These are phyloP conservation scores for Marmota monax DNA, from an alignment of 2,113 vertebrate species.

Conservation along the genomic window DNA sequence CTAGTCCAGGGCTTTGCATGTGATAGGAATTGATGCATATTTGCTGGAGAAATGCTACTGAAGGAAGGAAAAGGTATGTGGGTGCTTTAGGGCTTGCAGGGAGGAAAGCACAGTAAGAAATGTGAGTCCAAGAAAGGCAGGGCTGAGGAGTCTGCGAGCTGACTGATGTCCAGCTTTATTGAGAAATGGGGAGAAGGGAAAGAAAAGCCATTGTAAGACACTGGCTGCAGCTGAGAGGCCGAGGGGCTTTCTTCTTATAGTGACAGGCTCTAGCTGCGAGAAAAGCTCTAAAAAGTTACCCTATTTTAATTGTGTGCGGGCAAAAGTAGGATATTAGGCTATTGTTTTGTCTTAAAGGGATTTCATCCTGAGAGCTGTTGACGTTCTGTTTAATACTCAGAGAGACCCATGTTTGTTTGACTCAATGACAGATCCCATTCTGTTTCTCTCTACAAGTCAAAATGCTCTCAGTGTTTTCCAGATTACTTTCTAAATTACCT, in stretches of 20 bases:
- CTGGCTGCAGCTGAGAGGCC: constrained; percentile 33
- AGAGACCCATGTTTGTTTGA: constrained; percentile 58
- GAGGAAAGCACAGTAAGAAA: background rate
- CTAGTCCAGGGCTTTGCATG: background rate
- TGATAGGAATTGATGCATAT: rapidly evolving
- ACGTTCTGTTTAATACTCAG: background rate
- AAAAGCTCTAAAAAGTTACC: background rate
- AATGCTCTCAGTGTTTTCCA: constrained; percentile 47
- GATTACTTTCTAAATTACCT: constrained; percentile 47
- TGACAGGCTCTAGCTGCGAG: constrained; percentile 61
- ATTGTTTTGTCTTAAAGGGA: background rate
- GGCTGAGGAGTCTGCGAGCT: constrained; percentile 21
- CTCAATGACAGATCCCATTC: background rate
- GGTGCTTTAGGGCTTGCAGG: background rate
- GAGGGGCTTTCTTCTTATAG: constrained; percentile 58
- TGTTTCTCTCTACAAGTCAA: background rate
- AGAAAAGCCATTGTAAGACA: background rate
- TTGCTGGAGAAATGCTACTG: background rate
- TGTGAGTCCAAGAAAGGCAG: background rate
- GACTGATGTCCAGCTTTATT: background rate
- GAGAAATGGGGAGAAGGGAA: constrained; percentile 5
- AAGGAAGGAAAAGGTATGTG: background rate
- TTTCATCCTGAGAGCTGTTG: constrained; percentile 34
- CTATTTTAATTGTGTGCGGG: background rate
- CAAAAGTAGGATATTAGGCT: background rate